Evolutionary conservation across 2,113 vertebrate species (phyloP).

Genomic region (Oenanthe melanoleuca): DNA sequence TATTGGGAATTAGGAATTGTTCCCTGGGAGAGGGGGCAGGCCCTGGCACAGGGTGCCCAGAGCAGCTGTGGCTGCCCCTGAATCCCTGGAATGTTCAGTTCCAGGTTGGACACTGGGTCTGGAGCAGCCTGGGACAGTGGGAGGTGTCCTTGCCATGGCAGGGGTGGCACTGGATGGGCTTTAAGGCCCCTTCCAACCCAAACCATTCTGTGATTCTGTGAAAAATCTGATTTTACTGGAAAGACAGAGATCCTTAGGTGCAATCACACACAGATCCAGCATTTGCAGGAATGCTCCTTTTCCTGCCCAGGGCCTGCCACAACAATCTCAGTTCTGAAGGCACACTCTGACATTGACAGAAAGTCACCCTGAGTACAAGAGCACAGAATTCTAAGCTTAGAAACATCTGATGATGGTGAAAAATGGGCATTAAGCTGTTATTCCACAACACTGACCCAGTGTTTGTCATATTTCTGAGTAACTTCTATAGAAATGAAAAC

Average conservation of each 20-base stretch:
- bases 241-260: not conserved
- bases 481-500: not conserved
- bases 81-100: no score
- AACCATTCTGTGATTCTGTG: not conserved
- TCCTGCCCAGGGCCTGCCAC: not conserved
- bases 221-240: not conserved
- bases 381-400: not conserved
- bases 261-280: not conserved
- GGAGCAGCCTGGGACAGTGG: not conserved
- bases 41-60: no score
- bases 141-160: not conserved
- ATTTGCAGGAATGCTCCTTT: not conserved
- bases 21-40: no score
- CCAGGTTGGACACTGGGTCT: not conserved
- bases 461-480: not conserved
- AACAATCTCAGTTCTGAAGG: not conserved
- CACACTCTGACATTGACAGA: not conserved
- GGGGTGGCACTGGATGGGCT: fast-evolving
- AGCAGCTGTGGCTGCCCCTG: no score
- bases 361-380: not conserved
- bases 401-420: not conserved
- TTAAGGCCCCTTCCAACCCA: not conserved
- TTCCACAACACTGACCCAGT: not conserved
- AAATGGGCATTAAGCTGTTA: not conserved
- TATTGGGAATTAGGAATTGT: no score